phyloP scores from a whole-genome alignment of 2,888 invertebrate species.

The Xestia ashworthii region DNA sequence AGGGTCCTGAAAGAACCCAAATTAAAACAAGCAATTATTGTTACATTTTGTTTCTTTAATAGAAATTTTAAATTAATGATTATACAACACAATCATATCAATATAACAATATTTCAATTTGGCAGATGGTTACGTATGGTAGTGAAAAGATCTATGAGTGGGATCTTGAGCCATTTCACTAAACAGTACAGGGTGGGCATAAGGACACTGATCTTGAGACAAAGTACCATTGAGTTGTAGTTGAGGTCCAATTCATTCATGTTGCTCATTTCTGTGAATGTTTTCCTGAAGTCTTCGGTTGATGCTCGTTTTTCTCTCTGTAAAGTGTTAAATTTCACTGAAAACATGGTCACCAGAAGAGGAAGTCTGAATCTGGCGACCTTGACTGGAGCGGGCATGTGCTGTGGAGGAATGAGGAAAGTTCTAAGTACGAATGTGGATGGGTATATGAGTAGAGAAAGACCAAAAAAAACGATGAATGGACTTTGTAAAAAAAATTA shows the following conservation, averaged over 20 bases:
- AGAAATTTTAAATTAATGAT: slow-evolving; percentile 45
- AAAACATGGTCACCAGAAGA: not conserved
- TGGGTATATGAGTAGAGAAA: too few species aligned
- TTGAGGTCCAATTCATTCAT: slow-evolving; percentile 50
- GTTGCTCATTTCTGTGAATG: slow-evolving; percentile 65
- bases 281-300: slow-evolving; percentile 73
- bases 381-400: too few species aligned
- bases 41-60: slow-evolving; percentile 36
- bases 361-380: too few species aligned
- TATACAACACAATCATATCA: slow-evolving; percentile 34
- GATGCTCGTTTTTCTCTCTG: slow-evolving; percentile 68
- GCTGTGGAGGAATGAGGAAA: too few species aligned
- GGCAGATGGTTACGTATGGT: slow-evolving; percentile 37
- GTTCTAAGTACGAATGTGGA: too few species aligned
- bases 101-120: slow-evolving; percentile 44
- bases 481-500: too few species aligned
- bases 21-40: slow-evolving; percentile 1
- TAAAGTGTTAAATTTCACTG: not conserved
- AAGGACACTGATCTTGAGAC: slow-evolving; percentile 70
- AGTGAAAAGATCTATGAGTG: slow-evolving; percentile 56
- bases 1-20: too few species aligned
- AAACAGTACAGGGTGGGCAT: slow-evolving; percentile 73
- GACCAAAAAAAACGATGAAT: too few species aligned
- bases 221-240: slow-evolving; percentile 52
- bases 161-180: slow-evolving; percentile 68